Conservation (phyloP, 2,797 vertebrate genomes). For the Sylvia borin region DNA sequence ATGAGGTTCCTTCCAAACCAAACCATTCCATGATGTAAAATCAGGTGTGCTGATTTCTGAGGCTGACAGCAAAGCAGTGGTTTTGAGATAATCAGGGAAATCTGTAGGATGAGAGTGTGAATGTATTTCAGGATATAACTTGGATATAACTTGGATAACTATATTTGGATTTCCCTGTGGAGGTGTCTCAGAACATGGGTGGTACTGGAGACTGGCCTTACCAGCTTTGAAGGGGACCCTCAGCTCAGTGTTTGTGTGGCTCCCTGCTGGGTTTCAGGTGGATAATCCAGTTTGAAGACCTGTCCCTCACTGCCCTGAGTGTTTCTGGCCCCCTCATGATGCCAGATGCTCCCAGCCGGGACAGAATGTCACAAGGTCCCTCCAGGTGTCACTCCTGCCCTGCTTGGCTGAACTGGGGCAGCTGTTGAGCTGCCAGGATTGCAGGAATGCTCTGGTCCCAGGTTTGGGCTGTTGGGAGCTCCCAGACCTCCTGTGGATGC, state of each 20-base stretch:
- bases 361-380: not conserved
- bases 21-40: not conserved
- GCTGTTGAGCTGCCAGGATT: not conserved
- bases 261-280: not conserved
- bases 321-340: accelerated
- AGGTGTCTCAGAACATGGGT: accelerated
- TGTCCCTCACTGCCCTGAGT: accelerated
- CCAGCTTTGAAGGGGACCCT: not conserved
- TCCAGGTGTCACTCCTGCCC: accelerated
- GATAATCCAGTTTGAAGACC: not conserved
- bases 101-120: accelerated
- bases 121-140: accelerated
- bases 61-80: not conserved
- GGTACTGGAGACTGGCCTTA: not conserved
- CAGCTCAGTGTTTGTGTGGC: not conserved
- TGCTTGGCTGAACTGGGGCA: not conserved
- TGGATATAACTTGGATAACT: not conserved
- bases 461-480: not conserved
- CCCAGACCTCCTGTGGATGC: not conserved
- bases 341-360: not conserved
- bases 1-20: not conserved
- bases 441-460: not conserved
- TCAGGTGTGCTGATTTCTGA: not conserved
- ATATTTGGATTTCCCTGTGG: not conserved
- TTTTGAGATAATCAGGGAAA: not conserved